A percentile compares a stretch with the other conserved stretches of the same genome.
Evolutionary conservation across 2,113 vertebrate species (phyloP).

Genomic region (Zingel zingel): DNA sequence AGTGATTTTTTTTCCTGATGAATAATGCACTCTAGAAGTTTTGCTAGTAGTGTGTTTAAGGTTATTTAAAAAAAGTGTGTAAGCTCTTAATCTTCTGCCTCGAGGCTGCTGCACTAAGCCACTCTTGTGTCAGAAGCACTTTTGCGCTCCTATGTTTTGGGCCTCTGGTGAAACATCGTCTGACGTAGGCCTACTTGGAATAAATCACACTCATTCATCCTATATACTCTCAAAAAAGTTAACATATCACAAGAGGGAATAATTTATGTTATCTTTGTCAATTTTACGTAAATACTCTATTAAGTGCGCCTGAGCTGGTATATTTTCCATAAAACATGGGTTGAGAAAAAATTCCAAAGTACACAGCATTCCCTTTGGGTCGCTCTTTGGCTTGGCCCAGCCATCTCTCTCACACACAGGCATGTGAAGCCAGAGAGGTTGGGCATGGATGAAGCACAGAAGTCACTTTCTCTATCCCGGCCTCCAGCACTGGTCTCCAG

Average conservation of each 20-base stretch:
- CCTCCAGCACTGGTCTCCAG: conserved; percentile 69
- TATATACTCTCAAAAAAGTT: conserved; percentile 24
- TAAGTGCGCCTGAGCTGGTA: conserved; percentile 64
- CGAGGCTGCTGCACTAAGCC: not conserved
- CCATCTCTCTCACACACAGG: conserved; percentile 64
- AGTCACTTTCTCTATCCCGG: conserved; percentile 78
- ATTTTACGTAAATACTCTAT: conserved; percentile 56
- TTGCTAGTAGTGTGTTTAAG: conserved; percentile 6
- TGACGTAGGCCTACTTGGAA: conserved; percentile 11
- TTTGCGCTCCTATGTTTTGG: conserved; percentile 11
- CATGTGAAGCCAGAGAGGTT: conserved; percentile 58
- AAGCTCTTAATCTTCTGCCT: conserved; percentile 5
- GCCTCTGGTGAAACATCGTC: conserved; percentile 2
- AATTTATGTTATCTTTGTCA: conserved; percentile 61
- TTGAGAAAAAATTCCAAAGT: conserved; percentile 64
- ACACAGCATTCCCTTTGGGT: conserved; percentile 73
- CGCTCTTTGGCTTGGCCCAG: conserved; percentile 78
- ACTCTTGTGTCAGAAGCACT: conserved; percentile 7
- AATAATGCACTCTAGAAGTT: conserved; percentile 7
- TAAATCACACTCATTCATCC: conserved; percentile 58
- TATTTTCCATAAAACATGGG: conserved; percentile 65
- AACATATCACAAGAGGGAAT: conserved; percentile 30
- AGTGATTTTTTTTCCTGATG: not conserved
- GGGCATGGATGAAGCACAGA: conserved; percentile 77
- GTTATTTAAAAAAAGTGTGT: not conserved